Evolutionary conservation across 2,113 vertebrate species (phyloP), one percentile per base, ranked within the genome.

Genomic region (Heliornis fulica): DNA sequence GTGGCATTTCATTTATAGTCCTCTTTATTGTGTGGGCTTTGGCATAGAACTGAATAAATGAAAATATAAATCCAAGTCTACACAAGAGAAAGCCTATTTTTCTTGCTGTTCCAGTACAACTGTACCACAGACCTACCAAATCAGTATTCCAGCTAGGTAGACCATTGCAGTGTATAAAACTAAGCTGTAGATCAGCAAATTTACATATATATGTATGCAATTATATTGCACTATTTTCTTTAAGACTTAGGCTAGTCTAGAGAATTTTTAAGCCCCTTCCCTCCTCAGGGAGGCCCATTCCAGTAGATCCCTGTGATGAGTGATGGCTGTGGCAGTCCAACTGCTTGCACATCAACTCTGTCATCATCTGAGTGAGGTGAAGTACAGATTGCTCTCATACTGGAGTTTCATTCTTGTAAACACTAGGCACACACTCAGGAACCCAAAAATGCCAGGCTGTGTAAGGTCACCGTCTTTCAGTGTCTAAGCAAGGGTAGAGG

Each of bases 1-100:
- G 51, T 87, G 92, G 20, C 60, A 88, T 90, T 97, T 94, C n/a
- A 78, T 66, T 92, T 90, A 75, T 32, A 83, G 56, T 64, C 20
- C 31, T 80, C 16, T 89, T 85, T 76, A 65, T 59, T 86, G 38
- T 90, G 28, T 41, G 63, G 90, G 40, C 48, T 90, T 84, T 0
- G 0, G 56, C 41, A 36, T 23, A 96, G 54, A 87, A 70, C 10
- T 11, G 2, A 90, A 77, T 68, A 93, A 92, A 95, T 71, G 80
- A 88, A 94, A 94, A 77, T 34, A 70, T 14, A 70, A 83, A 86
- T 16, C 32, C 22, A 78, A 70, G 17, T 40, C 56, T 81, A 20
- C 18, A 45, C 34, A 83, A 82, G n/a, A 72, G 61, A 87, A 94
- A 84, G 21, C 13, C 53, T 84, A 9, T 13, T 86, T 54, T 86